These are phyloP conservation scores for Papilio aristodemus DNA, from an alignment of 1,140 invertebrate genomes.

Conservation along the genomic window DNA sequence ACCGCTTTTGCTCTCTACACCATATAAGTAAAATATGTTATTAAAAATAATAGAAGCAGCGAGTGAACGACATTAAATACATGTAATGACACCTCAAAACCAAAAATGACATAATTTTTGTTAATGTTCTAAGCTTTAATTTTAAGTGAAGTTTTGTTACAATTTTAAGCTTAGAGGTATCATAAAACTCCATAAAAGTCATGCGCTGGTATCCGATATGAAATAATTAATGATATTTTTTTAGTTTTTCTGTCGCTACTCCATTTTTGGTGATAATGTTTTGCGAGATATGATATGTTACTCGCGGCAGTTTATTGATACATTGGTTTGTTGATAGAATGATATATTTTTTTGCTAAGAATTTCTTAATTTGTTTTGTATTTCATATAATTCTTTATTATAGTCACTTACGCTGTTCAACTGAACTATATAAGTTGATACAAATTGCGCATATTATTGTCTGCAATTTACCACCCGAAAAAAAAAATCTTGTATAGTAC, in stretches of 20 bases:
- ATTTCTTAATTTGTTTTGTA: conserved; percentile 19
- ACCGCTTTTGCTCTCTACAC: conserved; percentile 22
- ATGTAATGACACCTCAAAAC: conserved; percentile 26
- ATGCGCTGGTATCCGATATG: conserved; percentile 10
- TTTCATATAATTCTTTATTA: conserved; percentile 5
- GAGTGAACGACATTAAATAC: conserved; percentile 28
- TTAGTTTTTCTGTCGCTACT: conserved; percentile 27
- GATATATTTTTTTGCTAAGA: conserved; percentile 10
- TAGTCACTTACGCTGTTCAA: neutral
- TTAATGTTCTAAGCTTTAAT: conserved; percentile 25
- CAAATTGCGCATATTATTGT: too few species aligned
- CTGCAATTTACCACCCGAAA: too few species aligned
- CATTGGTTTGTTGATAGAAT: conserved; percentile 16
- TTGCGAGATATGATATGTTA: conserved; percentile 25
- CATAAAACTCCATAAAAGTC: conserved; percentile 20
- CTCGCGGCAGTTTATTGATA: conserved; percentile 20
- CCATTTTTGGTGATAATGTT: conserved; percentile 26
- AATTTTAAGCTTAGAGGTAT: conserved; percentile 27
- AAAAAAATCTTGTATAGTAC: too few species aligned
- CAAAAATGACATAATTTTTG: conserved; percentile 31
- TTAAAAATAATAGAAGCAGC: conserved; percentile 34
- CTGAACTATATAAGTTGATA: neutral
- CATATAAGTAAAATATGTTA: conserved; percentile 34
- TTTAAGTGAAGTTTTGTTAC: conserved; percentile 31
- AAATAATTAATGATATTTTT: conserved; percentile 29